Base-by-base conservation (phyloP, 1,140 invertebrate species). In the Penaeus japonicus region DNA sequence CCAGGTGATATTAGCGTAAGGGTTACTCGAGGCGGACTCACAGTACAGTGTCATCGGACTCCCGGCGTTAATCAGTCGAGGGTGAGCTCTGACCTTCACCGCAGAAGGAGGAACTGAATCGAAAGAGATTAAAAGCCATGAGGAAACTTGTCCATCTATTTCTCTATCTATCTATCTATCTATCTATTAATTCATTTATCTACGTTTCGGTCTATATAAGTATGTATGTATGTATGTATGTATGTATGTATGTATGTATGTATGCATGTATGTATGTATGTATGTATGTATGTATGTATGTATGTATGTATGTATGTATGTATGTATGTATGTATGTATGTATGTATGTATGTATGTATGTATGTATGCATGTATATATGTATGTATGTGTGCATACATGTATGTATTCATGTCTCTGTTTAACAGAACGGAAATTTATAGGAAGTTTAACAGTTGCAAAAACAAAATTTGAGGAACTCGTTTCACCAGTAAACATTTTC, bases 1-100 rank as follows among this genome's bases (percentile, higher is more conserved):
- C 91, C 91, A 99, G 89, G 96, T 97, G 88, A 99, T 96, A 90
- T 97, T 96, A 4, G 98, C 96, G 2, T 96, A 94, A 12, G 98
- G 98, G 93, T 99, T 99, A 81, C 96, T 97, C 91, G 97, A 96
- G 70, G 96, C 96, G 0, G 97, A 97, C 55, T 95, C 95, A 93
- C 98, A 99, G 75, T 94, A 96, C 88, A 99, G 93, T 15, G 96
- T 95, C n/a, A 98, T 96, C 55, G 95, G 94, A 91, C 98, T 96
- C 10, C 97, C 96, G 5, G 97, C 96, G 91, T 96, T 95, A 10
- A 97, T 97, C 92, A 97, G 96, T 0, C 95, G 95, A 7, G 91
- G 91, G 12, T 53, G 65, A 35, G 86, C 88, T 39, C 54, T 54
- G 22, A 91, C 85, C 59, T 91, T 86, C 5, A 91, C 89, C 17